These are phyloP conservation scores for Muscicapa striata DNA, from an alignment of 2,797 vertebrate genomes.

Conservation along the genomic window DNA sequence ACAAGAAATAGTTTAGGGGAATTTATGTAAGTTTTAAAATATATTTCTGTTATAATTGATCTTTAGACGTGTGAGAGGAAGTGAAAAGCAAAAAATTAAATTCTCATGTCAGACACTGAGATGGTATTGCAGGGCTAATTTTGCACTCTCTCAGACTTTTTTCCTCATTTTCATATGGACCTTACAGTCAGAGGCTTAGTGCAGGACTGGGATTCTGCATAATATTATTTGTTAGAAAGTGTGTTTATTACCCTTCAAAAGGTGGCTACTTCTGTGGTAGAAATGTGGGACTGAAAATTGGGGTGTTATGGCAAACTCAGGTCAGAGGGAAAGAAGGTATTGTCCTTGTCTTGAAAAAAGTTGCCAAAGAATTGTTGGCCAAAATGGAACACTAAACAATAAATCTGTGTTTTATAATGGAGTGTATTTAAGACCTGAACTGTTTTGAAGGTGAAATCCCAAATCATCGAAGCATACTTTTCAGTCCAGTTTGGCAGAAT, in stretches of 20 bases:
- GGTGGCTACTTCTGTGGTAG: background rate
- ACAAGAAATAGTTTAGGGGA: background rate
- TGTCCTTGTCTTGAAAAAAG: background rate
- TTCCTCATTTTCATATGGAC: background rate
- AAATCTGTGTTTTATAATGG: background rate
- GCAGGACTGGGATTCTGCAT: background rate
- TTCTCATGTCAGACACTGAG: background rate
- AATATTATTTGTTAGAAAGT: background rate
- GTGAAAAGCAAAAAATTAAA: background rate
- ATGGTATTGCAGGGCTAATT: background rate
- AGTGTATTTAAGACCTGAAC: background rate
- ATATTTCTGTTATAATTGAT: background rate
- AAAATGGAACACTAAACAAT: background rate
- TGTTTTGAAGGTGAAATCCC: conserved; percentile 6
- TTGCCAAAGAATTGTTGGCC: background rate
- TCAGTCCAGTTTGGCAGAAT: conserved; percentile 1
- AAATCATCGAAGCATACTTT: background rate
- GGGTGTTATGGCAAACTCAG: background rate
- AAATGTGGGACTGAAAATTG: background rate
- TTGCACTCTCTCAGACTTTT: background rate
- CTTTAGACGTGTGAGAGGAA: background rate
- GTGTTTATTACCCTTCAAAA: background rate
- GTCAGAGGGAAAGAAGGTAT: background rate
- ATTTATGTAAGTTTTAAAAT: background rate
- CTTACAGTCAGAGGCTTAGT: background rate